phyloP scores from a whole-genome alignment of 1,140 invertebrate genomes.

The Lepidostoma basale region DNA sequence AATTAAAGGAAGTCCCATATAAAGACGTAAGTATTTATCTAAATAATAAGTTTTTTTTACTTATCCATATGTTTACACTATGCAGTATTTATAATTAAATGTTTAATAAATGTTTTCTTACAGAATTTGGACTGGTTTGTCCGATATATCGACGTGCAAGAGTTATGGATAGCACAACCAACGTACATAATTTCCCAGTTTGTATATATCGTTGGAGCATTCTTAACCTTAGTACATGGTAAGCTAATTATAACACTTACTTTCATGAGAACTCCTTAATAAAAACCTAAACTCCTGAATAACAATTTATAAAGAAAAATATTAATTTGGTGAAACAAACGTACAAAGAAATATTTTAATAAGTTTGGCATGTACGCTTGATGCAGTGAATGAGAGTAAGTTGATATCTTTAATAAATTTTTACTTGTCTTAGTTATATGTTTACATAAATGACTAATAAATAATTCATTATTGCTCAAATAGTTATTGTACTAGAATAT shows the following conservation, averaged over 20 bases:
- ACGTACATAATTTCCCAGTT: constrained; percentile 65
- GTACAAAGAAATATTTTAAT: too few species aligned
- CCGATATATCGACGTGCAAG: constrained; percentile 54
- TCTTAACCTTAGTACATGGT: constrained; percentile 66
- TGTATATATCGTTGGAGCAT: constrained; percentile 60
- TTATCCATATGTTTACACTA: not conserved
- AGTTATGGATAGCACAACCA: constrained; percentile 64
- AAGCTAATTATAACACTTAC: constrained; percentile 43
- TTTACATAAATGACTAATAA: too few species aligned
- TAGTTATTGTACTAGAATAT: too few species aligned
- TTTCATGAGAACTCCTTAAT: not conserved
- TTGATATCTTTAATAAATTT: too few species aligned
- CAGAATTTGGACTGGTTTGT: constrained; percentile 64
- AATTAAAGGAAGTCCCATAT: constrained; percentile 11
- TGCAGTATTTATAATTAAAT: not conserved
- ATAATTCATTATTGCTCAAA: too few species aligned
- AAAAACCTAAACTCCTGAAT: not conserved
- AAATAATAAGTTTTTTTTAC: not conserved
- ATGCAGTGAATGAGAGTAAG: too few species aligned
- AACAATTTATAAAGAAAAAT: not conserved
- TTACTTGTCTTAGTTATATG: too few species aligned
- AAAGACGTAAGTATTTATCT: constrained; percentile 29
- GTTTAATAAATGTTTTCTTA: not conserved
- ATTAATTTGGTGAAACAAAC: not conserved
- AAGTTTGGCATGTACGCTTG: too few species aligned